These are phyloP conservation scores for Drosophila birchii DNA, from an alignment of 2,888 invertebrate genomes.

Conservation along the genomic window DNA sequence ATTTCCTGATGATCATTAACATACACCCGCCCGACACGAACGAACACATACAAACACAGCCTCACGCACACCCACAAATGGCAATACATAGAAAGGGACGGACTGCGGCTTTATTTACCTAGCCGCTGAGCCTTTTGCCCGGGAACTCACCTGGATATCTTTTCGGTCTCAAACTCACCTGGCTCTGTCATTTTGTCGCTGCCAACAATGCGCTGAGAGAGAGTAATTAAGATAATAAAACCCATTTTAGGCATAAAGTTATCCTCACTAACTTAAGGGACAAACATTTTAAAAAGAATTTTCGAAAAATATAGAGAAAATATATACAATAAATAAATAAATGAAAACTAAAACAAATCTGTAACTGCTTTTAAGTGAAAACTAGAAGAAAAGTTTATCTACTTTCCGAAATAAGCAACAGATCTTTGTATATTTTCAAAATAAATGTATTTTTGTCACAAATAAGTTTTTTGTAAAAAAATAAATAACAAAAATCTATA, in stretches of 20 bases:
- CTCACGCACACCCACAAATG: constrained; percentile 27
- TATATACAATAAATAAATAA: background rate
- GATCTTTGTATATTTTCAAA: background rate
- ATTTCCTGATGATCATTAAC: constrained; percentile 62
- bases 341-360: background rate
- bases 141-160: constrained; percentile 36
- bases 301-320: background rate
- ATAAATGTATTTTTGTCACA: background rate
- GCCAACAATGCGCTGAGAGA: constrained; percentile 23
- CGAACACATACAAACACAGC: constrained; percentile 14
- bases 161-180: constrained; percentile 51
- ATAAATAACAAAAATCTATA: no score
- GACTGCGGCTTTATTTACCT: constrained; percentile 65
- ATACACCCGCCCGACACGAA: constrained; percentile 12
- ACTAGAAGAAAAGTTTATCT: background rate
- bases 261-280: constrained; percentile 10
- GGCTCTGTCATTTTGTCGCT: constrained; percentile 71
- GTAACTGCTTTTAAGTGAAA: no score
- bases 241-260: background rate
- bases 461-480: no score
- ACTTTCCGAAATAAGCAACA: background rate
- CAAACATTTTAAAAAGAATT: no score
- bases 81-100: constrained; percentile 21
- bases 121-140: constrained; percentile 73
- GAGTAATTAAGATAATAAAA: background rate